Conservation (phyloP, 2,113 vertebrate genomes). For the Aspiorhynchus laticeps region DNA sequence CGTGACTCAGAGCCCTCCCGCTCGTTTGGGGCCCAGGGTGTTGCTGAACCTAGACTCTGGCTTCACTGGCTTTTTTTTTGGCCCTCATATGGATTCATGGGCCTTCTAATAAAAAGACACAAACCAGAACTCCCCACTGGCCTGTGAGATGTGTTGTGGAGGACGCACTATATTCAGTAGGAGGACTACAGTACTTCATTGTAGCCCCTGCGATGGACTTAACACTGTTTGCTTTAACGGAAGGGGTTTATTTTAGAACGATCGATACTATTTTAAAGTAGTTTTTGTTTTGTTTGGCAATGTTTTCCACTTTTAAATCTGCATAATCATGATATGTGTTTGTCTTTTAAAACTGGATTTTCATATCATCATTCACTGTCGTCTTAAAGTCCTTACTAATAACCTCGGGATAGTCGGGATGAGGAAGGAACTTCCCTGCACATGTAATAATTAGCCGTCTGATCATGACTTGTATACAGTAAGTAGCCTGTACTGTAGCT, state of each 20-base stretch:
- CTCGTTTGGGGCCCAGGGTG: background rate
- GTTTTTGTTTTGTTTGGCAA: constrained; percentile 49
- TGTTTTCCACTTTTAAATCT: constrained; percentile 48
- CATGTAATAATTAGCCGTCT: constrained; percentile 25
- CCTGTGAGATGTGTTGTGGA: background rate
- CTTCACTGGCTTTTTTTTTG: background rate
- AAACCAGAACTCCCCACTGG: constrained; percentile 1
- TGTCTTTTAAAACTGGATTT: constrained; percentile 36
- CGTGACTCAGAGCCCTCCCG: background rate
- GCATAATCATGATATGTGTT: constrained; percentile 44
- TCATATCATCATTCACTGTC: constrained; percentile 21
- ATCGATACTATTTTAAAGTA: constrained; percentile 52
- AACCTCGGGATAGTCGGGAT: background rate
- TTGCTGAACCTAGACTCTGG: background rate
- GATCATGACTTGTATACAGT: constrained; percentile 61
- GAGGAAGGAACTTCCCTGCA: background rate
- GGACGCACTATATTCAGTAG: background rate
- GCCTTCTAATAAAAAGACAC: constrained; percentile 12
- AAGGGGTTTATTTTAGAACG: constrained; percentile 41
- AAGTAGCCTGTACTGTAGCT: constrained; percentile 55
- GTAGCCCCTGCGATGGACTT: constrained; percentile 19
- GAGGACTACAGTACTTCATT: constrained; percentile 39
- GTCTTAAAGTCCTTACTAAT: background rate
- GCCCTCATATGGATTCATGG: background rate
- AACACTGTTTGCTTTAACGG: constrained; percentile 56